Evolutionary conservation across 1,140 invertebrate species (phyloP).

Genomic region (Neocloeon triangulifer): DNA sequence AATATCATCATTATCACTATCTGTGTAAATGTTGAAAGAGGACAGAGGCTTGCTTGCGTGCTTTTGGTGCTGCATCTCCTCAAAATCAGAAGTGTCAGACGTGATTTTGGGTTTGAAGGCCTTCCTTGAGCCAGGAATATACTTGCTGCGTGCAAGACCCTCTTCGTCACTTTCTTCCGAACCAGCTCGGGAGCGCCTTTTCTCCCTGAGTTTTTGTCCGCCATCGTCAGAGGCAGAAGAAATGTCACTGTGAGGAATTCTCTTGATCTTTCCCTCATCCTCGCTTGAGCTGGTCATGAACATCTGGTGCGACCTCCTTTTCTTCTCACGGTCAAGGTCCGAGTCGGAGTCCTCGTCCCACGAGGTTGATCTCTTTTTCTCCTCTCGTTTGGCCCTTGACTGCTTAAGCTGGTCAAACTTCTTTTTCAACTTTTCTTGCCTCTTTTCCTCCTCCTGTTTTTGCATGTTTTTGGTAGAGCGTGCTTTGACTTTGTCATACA

Average conservation of each 20-base stretch:
- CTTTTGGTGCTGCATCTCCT: too few species aligned
- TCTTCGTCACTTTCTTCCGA: not conserved
- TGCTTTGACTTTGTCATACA: slow-evolving; percentile 97
- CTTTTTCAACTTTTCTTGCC: slow-evolving; percentile 63
- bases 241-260: too few species aligned
- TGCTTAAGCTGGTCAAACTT: slow-evolving; percentile 76
- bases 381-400: slow-evolving; percentile 56
- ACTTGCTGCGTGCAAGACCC: slow-evolving; percentile 5
- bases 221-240: too few species aligned
- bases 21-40: too few species aligned
- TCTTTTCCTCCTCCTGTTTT: slow-evolving; percentile 70
- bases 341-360: slow-evolving; percentile 63
- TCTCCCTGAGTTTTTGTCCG: slow-evolving; percentile 10
- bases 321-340: slow-evolving; percentile 13
- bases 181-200: too few species aligned
- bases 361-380: slow-evolving; percentile 67
- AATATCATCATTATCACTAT: too few species aligned
- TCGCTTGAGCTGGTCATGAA: not conserved
- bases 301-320: too few species aligned
- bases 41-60: too few species aligned
- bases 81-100: slow-evolving; percentile 8
- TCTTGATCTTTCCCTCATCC: not conserved
- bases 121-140: not conserved
- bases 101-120: not conserved
- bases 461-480: slow-evolving; percentile 81